Conservation (phyloP, 2,113 vertebrate species). For the Pteropus alecto region DNA sequence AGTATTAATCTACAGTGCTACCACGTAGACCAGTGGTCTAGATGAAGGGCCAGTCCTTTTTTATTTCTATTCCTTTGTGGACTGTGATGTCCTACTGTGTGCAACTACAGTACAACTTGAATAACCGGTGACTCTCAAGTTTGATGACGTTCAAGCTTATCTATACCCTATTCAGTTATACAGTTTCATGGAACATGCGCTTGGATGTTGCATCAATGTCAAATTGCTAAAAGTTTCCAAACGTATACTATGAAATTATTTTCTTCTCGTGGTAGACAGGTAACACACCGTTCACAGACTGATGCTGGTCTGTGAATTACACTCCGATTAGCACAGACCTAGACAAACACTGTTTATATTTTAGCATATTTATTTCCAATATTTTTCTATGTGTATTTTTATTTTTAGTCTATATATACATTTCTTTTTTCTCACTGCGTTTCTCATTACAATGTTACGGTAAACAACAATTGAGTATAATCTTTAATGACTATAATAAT, state of each 20-base stretch:
- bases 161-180: background rate
- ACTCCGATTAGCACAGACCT: background rate
- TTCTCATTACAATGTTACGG: background rate
- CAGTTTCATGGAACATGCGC: background rate
- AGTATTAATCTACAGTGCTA: background rate
- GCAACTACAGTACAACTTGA: rapidly evolving
- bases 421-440: background rate
- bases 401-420: background rate
- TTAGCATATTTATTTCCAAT: background rate
- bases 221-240: background rate
- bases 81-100: background rate
- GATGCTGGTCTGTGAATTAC: background rate
- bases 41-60: background rate
- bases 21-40: background rate
- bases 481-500: background rate
- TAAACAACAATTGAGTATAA: background rate
- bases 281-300: background rate
- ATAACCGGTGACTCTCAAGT: background rate
- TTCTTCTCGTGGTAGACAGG: background rate
- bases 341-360: background rate
- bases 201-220: background rate
- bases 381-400: background rate
- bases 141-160: background rate
- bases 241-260: background rate
- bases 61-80: background rate